Base-by-base conservation (phyloP, 92 coral and sea anemone genomes). In the Parazoanthus atlanticus region DNA sequence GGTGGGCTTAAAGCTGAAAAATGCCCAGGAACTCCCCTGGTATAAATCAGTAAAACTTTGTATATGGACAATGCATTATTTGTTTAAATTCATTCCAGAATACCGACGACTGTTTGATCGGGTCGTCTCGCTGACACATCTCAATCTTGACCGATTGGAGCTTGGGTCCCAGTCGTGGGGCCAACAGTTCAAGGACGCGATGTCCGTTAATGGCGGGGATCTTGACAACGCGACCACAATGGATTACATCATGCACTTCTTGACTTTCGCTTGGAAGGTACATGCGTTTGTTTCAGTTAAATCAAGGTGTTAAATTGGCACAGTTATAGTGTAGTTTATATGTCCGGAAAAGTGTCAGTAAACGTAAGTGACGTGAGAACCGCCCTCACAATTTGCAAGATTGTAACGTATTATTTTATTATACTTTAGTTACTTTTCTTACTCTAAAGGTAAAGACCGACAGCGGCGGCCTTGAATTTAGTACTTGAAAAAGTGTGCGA, bases 251-350 rank as follows among this genome's bases (percentile, higher is more conserved):
- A 96, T 96, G 99, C 99, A 96, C 91, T 95, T 96, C 72, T 76
- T 93, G 43, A 96, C 99, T 6, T 95, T 96, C 75, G 95, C 98
- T n/a, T 96, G 99, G 99, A 96, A 96, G 96, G 99, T 96, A 90
- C 34, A 76, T 56, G 65, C 25, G 16, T 4, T 1, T 36, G 1
- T 36, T 36, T 36, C 38, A 36, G 38, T 36, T 0, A 36, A 36
- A 36, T 36, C 38, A 36, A 36, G 38, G 38, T 36, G 38, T 36
- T 36, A 36, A 36, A 36, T 36, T 36, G 38, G 38, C 38, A 2
- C 38, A 36, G 38, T 36, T 36, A 36, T 36, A 36, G 38, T 36
- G 38, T 36, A 36, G 38, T 36, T 36, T 56, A 16, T 16, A 21
- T 56, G 19, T 21, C 23, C 6, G 10, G 65, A 56, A 15, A 56